Conservation (phyloP, 2,888 invertebrate genomes). For the Sericinus montela region DNA sequence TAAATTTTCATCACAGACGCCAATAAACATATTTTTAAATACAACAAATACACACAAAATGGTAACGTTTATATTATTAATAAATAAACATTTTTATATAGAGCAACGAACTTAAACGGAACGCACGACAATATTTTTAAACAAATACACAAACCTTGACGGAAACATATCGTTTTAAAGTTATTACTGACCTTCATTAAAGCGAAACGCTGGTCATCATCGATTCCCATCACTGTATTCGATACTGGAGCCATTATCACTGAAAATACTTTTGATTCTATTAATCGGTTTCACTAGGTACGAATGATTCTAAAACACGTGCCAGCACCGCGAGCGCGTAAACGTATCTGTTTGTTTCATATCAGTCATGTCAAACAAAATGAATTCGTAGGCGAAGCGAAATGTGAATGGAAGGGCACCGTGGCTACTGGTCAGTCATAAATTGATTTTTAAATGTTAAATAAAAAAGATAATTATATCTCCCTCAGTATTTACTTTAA, state of each 20-base stretch:
- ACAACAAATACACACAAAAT: too few relatives aligned
- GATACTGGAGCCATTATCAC: conserved; percentile 62
- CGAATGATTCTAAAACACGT: background rate
- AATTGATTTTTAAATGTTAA: too few relatives aligned
- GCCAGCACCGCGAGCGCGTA: conserved; percentile 5
- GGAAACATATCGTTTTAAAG: background rate
- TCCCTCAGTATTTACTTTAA: too few relatives aligned
- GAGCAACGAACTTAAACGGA: background rate
- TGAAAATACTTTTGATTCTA: conserved; percentile 17
- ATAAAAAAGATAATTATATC: too few relatives aligned
- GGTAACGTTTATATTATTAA: too few relatives aligned
- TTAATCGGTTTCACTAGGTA: background rate
- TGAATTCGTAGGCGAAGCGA: background rate
- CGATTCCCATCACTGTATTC: conserved; percentile 74
- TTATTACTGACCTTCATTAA: conserved; percentile 83
- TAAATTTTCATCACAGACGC: too few relatives aligned
- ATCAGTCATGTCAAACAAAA: conserved; percentile 1
- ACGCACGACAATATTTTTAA: background rate
- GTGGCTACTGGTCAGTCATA: background rate
- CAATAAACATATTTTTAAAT: too few relatives aligned
- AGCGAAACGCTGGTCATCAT: conserved; percentile 86
- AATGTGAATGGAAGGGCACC: conserved; percentile 1
- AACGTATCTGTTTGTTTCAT: conserved; percentile 4
- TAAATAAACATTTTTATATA: background rate
- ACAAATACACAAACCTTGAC: background rate